phyloP scores from a whole-genome alignment of 2,113 vertebrate species.

The Actenoides hombroni region DNA sequence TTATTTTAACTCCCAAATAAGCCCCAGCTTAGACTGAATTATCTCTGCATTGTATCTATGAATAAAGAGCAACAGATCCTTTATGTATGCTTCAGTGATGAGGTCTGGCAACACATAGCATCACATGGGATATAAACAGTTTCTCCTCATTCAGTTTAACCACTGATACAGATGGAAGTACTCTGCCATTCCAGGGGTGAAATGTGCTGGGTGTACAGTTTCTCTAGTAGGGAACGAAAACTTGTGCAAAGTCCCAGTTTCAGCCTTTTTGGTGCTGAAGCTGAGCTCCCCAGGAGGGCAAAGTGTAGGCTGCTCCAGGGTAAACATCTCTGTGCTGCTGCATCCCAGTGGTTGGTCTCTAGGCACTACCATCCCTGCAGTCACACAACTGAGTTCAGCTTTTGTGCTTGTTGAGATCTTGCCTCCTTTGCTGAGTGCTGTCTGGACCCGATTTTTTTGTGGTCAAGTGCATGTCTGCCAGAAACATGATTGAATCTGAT shows the following conservation, averaged over 20 bases:
- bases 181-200: neutral
- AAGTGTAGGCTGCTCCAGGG: too few relatives aligned
- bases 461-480: neutral
- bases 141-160: neutral
- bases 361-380: neutral
- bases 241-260: neutral
- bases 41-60: neutral
- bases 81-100: neutral
- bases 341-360: neutral
- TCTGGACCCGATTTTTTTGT: neutral
- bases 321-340: neutral
- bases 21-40: neutral
- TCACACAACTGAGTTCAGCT: neutral
- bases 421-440: neutral
- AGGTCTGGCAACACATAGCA: neutral
- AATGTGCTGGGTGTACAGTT: neutral
- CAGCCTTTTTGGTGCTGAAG: neutral
- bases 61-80: neutral
- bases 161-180: neutral
- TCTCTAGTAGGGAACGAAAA: neutral
- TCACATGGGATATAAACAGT: neutral
- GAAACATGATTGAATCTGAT: neutral
- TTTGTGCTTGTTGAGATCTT: neutral
- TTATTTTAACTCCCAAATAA: neutral
- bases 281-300: neutral